phyloP scores from a whole-genome alignment of 2,797 vertebrate genomes.

The Phylloscopus collybita region DNA sequence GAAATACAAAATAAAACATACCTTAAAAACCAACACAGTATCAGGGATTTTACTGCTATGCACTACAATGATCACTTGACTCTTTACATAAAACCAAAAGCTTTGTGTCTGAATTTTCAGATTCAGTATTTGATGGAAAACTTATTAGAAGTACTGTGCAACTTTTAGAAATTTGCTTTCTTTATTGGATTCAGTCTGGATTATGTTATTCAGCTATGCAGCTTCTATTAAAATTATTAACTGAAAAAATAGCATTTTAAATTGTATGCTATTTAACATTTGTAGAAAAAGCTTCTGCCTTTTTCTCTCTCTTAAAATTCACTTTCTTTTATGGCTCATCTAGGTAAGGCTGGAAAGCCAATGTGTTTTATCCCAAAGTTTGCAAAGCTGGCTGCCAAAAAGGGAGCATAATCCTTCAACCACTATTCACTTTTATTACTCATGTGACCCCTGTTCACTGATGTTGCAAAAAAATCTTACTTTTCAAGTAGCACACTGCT shows the following conservation, averaged over 20 bases:
- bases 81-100: neutral
- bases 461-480: neutral
- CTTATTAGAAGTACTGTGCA: neutral
- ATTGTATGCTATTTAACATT: neutral
- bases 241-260: neutral
- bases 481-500: neutral
- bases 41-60: neutral
- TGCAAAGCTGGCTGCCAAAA: neutral
- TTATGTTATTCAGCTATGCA: neutral
- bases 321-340: neutral
- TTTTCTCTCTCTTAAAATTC: neutral
- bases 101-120: neutral
- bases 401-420: neutral
- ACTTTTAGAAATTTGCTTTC: neutral
- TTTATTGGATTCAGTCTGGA: neutral
- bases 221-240: neutral
- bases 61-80: neutral
- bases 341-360: neutral
- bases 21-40: neutral
- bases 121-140: neutral
- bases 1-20: neutral
- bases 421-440: neutral
- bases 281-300: neutral
- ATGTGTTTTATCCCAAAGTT: neutral
- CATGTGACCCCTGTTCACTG: neutral